Percentiles rank a stretch among this genome's conserved stretches.
phyloP scores from a whole-genome alignment of 2,888 invertebrate genomes.

The Folsomia candida region DNA sequence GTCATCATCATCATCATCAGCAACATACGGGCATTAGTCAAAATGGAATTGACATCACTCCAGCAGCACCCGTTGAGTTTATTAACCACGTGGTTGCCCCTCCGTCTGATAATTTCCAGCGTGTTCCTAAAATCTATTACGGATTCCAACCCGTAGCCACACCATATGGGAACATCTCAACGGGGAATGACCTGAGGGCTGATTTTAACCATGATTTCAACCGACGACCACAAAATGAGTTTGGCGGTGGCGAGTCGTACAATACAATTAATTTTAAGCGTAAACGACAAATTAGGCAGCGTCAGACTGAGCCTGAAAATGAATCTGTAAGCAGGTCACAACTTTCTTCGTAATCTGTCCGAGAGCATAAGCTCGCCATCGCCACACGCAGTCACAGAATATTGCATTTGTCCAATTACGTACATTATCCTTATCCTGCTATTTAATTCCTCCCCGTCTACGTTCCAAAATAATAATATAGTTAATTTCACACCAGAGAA shows the following conservation, averaged over 20 bases:
- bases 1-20: conserved; percentile 18
- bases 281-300: not conserved
- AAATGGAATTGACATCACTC: not conserved
- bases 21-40: conserved; percentile 1
- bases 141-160: conserved; percentile 45
- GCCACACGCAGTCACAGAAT: too few species aligned
- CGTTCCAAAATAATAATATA: too few species aligned
- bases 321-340: conserved; percentile 1
- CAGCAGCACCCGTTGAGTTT: not conserved
- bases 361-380: too few species aligned
- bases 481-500: too few species aligned
- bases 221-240: not conserved
- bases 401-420: too few species aligned
- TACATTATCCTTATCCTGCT: too few species aligned
- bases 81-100: conserved; percentile 22
- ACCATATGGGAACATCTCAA: conserved; percentile 40
- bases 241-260: not conserved
- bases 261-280: conserved; percentile 15
- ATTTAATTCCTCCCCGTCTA: too few species aligned
- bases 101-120: conserved; percentile 22
- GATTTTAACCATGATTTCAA: not conserved
- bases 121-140: conserved; percentile 42
- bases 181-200: conserved; percentile 4
- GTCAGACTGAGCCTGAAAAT: conserved; percentile 2
- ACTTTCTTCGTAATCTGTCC: not conserved